Evolutionary conservation across 2,113 vertebrate genomes (phyloP).

Genomic region (Perognathus longimembris): DNA sequence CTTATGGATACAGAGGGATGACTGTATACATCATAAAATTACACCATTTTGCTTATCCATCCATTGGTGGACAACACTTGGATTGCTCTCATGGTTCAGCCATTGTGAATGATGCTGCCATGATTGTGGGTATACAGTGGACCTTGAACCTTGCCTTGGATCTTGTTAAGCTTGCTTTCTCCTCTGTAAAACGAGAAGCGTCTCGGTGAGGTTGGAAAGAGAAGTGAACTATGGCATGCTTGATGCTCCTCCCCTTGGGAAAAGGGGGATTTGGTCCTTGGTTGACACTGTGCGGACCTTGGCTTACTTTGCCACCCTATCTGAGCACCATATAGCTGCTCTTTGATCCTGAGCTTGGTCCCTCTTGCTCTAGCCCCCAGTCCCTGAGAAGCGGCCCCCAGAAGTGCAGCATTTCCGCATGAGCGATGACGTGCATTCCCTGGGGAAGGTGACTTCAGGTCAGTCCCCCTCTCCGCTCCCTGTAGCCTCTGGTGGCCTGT

Average conservation of each 20-base stretch:
- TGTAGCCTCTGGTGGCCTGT: background rate
- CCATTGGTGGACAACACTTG: background rate
- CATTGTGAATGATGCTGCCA: background rate
- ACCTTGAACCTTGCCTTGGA: background rate
- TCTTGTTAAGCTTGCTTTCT: background rate
- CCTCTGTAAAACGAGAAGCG: background rate
- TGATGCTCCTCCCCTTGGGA: background rate
- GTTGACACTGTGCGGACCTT: background rate
- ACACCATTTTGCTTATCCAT: background rate
- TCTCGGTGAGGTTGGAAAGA: background rate
- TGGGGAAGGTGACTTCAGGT: conserved; percentile 78
- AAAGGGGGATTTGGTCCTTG: background rate
- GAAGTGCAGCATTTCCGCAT: conserved; percentile 81
- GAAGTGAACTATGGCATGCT: background rate
- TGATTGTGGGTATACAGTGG: too few species aligned
- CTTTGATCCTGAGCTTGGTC: background rate
- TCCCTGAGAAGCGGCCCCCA: conserved; percentile 82
- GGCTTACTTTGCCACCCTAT: background rate
- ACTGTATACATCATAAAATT: too few species aligned
- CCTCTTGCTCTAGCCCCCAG: conserved; percentile 57
- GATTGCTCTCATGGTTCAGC: background rate
- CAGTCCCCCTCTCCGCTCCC: background rate
- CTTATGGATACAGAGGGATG: background rate
- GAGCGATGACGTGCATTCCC: conserved; percentile 74
- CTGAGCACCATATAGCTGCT: background rate